Conservation (phyloP, 2,888 invertebrate genomes). For the Rhagonycha fulva region DNA sequence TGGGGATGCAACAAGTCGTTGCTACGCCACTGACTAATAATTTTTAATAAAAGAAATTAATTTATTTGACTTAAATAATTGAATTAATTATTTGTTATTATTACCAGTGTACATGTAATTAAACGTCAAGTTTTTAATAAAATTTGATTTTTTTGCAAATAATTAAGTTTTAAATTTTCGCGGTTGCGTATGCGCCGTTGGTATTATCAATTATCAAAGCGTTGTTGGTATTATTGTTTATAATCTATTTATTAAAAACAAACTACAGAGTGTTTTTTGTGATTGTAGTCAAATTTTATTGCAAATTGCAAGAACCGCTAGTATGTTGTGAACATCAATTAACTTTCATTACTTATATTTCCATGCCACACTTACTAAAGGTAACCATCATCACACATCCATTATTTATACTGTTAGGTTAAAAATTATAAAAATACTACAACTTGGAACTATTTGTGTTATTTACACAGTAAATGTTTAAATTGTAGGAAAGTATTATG, state of each 20-base stretch:
- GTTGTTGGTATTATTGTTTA: conserved; percentile 14
- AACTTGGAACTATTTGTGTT: background rate
- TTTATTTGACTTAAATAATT: background rate
- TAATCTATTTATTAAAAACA: background rate
- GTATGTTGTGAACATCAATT: background rate
- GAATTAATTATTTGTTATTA: background rate
- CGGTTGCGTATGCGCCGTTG: background rate
- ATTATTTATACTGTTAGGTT: background rate
- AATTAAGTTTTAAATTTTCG: background rate
- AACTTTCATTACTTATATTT: background rate
- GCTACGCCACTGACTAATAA: background rate
- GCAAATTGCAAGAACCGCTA: background rate
- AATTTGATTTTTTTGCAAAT: background rate
- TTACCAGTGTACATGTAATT: background rate
- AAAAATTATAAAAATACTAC: background rate
- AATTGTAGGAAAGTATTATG: background rate
- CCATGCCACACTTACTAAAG: background rate
- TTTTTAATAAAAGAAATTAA: background rate
- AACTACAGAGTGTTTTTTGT: background rate
- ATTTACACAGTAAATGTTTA: background rate
- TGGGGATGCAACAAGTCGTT: no score
- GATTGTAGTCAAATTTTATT: background rate
- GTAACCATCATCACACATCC: background rate
- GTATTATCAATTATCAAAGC: background rate
- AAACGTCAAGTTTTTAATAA: background rate